These are phyloP conservation scores for Patella depressa DNA, from an alignment of 2,888 invertebrate genomes.

Conservation along the genomic window DNA sequence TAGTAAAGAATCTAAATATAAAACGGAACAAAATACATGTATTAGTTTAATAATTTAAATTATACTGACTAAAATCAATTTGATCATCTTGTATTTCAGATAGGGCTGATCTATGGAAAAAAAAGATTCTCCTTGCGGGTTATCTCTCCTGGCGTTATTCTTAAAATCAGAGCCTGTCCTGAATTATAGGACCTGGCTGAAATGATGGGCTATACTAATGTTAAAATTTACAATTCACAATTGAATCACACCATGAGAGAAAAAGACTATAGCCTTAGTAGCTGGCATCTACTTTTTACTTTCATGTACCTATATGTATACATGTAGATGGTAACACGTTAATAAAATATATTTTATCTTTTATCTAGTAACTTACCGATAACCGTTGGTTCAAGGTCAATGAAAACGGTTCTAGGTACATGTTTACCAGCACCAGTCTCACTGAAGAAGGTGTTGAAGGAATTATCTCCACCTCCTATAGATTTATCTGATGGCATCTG, in stretches of 20 bases:
- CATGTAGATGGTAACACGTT: background rate
- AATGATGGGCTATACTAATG: background rate
- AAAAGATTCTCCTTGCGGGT: too few species aligned
- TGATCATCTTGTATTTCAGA: too few species aligned
- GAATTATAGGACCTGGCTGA: too few species aligned
- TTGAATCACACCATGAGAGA: background rate
- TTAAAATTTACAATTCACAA: background rate
- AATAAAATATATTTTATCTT: background rate
- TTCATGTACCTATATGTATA: too few species aligned
- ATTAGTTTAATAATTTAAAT: too few species aligned
- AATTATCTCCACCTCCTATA: slow-evolving; percentile 79
- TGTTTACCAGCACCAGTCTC: slow-evolving; percentile 97
- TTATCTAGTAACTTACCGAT: slow-evolving; percentile 78
- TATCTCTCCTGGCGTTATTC: too few species aligned
- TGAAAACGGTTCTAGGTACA: slow-evolving; percentile 93
- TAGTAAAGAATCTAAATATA: too few species aligned
- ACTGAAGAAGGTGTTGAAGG: slow-evolving; percentile 83
- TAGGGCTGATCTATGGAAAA: too few species aligned
- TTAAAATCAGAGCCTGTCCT: too few species aligned
- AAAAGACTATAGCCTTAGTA: background rate
- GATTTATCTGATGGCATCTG: slow-evolving; percentile 85
- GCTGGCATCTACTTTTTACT: background rate
- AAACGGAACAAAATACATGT: too few species aligned
- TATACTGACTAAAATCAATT: too few species aligned
- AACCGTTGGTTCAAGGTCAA: slow-evolving; percentile 97